phyloP scores from a whole-genome alignment of 2,113 vertebrate species.

The Brachyistius frenatus region DNA sequence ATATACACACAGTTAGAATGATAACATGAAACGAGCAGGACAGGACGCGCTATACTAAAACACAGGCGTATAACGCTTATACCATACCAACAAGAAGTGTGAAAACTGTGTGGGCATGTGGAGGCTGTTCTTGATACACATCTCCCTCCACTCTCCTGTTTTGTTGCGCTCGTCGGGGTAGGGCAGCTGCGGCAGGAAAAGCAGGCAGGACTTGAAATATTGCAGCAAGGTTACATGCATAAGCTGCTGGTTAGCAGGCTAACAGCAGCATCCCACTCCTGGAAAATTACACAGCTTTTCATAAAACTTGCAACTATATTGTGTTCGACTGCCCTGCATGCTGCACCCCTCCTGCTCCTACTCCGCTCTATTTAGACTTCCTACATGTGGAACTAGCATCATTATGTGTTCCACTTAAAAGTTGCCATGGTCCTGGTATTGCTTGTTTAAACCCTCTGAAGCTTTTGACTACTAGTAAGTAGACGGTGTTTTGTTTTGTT shows the following conservation, averaged over 20 bases:
- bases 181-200: slow-evolving; percentile 42
- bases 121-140: slow-evolving; percentile 32
- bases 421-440: background rate
- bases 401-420: background rate
- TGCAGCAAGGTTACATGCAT: slow-evolving; percentile 4
- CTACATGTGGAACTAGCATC: no score
- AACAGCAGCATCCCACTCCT: slow-evolving; percentile 12
- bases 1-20: background rate
- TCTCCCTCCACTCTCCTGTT: slow-evolving; percentile 19
- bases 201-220: slow-evolving; percentile 38
- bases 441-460: background rate
- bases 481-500: background rate
- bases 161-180: slow-evolving; percentile 31
- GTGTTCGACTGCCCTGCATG: no score
- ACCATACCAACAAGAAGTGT: slow-evolving; percentile 23
- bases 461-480: background rate
- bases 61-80: slow-evolving; percentile 2
- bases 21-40: background rate
- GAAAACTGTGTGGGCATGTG: slow-evolving; percentile 46
- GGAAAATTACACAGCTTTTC: background rate
- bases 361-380: no score
- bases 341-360: background rate
- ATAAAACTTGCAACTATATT: background rate
- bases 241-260: slow-evolving; percentile 4
- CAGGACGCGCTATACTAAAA: background rate